Evolutionary conservation across 2,797 vertebrate genomes (phyloP), one percentile per base, ranked within the genome.

Genomic region (Pipistrellus nathusii): DNA sequence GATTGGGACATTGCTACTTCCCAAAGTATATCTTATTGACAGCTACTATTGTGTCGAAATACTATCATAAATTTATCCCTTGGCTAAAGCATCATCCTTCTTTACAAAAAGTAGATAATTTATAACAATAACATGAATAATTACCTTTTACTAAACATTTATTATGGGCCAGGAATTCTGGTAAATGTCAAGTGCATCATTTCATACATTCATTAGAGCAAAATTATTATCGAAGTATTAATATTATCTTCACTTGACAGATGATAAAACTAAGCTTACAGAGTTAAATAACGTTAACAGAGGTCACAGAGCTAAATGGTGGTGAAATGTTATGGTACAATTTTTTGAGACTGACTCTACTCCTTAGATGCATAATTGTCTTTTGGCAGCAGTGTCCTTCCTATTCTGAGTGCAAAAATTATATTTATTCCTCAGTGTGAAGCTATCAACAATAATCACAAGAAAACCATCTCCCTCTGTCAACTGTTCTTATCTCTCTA

Each of bases 121-220:
- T 5, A 25, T 64, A 55, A 85, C 18, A 69, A 71, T 7, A 75
- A 23, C 7, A 27, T 41, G 5, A 62, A 27, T 17, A 59, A 84
- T 55, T 64, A 44, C 1, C 13, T 44, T 75, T 94, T 68, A 4
- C 30, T 73, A n/a, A 90, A 21, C 9, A 83, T 21, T 76, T 83
- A n/a, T 25, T 55, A 66, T 55, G 20, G 48, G 10, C 25, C 38
- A 93, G 9, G 25, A 66, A 69, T 71, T 91, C 41, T 94, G 23
- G 53, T 88, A 86, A 91, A 71, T 73, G n/a, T 66, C 32, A 92
- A 88, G 27, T 30, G 13, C 20, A 80, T 59, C 82, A 77, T 55
- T 89, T 94, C 12, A 53, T 53, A 53, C 38, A 71, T 62, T 32
- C 8, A 23, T 81, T 57, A 44, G 17, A 87, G 13, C 1, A 88